These are phyloP conservation scores for Vandiemenella viatica DNA, from an alignment of 2,888 invertebrate species.

Conservation along the genomic window DNA sequence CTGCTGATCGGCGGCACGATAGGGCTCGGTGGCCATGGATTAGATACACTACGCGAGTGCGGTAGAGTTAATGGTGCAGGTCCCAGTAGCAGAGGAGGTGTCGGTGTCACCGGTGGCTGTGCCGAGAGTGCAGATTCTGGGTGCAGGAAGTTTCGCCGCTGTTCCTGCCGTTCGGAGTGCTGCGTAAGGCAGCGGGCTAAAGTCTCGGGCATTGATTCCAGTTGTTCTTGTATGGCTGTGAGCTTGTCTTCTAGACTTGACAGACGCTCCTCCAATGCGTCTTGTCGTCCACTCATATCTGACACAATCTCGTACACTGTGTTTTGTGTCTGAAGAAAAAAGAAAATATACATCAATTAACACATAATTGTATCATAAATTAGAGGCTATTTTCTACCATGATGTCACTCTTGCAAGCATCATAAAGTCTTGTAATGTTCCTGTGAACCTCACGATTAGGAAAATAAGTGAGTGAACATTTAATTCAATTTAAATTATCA, in stretches of 20 bases:
- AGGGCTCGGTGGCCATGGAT: slow-evolving; percentile 66
- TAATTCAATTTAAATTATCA: too few species aligned
- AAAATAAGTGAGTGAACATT: too few species aligned
- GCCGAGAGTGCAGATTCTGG: slow-evolving; percentile 54
- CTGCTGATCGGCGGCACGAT: slow-evolving; percentile 55
- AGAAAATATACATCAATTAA: not conserved
- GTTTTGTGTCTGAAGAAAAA: slow-evolving; percentile 78
- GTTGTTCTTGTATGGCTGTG: slow-evolving; percentile 68
- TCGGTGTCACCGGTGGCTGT: slow-evolving; percentile 31
- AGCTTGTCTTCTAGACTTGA: slow-evolving; percentile 87
- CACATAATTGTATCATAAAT: slow-evolving; percentile 18
- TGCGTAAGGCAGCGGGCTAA: slow-evolving; percentile 41
- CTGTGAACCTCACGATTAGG: too few species aligned
- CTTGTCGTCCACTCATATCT: slow-evolving; percentile 90
- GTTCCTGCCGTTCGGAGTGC: slow-evolving; percentile 62
- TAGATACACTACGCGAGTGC: slow-evolving; percentile 40
- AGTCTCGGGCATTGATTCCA: slow-evolving; percentile 71
- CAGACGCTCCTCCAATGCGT: slow-evolving; percentile 83
- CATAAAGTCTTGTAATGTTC: too few species aligned
- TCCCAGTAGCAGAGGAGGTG: slow-evolving; percentile 27
- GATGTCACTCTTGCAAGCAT: too few species aligned
- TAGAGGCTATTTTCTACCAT: not conserved
- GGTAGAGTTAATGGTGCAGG: slow-evolving; percentile 23
- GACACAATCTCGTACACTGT: slow-evolving; percentile 96
- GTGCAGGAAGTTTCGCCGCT: slow-evolving; percentile 70